Evolutionary conservation across 1,140 invertebrate species (phyloP).

Genomic region (Pantala flavescens): DNA sequence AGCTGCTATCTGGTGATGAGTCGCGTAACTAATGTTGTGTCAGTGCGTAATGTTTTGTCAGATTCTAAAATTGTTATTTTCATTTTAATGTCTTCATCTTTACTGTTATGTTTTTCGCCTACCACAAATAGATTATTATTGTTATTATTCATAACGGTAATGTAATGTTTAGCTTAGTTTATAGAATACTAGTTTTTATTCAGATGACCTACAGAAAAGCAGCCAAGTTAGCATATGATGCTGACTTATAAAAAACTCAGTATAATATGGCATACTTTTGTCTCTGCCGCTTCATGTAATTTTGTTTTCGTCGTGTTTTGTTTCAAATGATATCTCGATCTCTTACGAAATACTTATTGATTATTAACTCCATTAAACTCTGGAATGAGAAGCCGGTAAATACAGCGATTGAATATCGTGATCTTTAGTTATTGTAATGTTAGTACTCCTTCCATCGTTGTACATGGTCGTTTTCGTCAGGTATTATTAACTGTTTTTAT

Average conservation of each 20-base stretch:
- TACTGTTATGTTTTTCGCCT: too few relatives aligned
- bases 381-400: neutral
- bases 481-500: neutral
- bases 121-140: too few relatives aligned
- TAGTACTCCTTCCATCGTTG: neutral
- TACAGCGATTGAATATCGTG: neutral
- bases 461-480: neutral
- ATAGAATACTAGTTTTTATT: neutral
- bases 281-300: neutral
- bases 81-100: neutral
- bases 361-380: too few relatives aligned
- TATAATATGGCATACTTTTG: neutral
- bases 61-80: neutral
- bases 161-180: neutral
- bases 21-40: neutral
- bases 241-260: neutral
- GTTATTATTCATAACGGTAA: neutral
- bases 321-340: too few relatives aligned
- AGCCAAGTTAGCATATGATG: constrained; percentile 2
- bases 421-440: neutral
- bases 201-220: neutral
- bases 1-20: neutral
- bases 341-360: too few relatives aligned
- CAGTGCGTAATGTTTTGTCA: neutral
- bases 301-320: too few relatives aligned